Percentiles rank a stretch among this genome's conserved stretches.
phyloP scores from a whole-genome alignment of 2,888 invertebrate genomes.

The Gasteruption jaculator region DNA sequence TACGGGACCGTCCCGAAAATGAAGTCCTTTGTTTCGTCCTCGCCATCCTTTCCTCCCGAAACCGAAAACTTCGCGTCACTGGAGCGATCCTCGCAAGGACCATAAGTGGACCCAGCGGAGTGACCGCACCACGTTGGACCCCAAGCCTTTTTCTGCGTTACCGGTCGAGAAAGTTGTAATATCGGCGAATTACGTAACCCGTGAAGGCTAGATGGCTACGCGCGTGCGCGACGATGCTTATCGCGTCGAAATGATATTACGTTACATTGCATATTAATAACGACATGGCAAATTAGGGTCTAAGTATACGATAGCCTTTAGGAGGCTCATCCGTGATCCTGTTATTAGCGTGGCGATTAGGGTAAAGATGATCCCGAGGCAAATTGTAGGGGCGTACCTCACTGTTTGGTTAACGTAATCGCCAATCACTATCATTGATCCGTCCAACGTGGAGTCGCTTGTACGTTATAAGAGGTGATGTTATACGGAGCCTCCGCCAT shows the following conservation, averaged over 20 bases:
- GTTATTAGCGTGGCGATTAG: conserved; percentile 51
- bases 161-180: no score
- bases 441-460: conserved; percentile 20
- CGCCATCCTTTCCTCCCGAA: no score
- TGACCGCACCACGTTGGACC: no score
- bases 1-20: no score
- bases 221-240: conserved; percentile 2
- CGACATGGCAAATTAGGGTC: conserved; percentile 47
- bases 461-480: conserved; percentile 9
- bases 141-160: no score
- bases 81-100: no score
- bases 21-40: no score
- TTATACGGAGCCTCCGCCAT: no score
- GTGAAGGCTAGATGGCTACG: no score
- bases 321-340: conserved; percentile 44
- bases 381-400: conserved; percentile 50
- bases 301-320: conserved; percentile 49
- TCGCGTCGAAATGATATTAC: conserved; percentile 28
- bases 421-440: conserved; percentile 45
- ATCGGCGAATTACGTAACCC: no score
- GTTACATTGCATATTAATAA: conserved; percentile 42
- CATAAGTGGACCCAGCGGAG: no score
- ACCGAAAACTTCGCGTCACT: conserved; percentile 9
- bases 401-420: conserved; percentile 51
- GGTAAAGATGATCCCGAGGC: conserved; percentile 43